Evolutionary conservation across 2,113 vertebrate species (phyloP).

Genomic region (Indicator indicator): DNA sequence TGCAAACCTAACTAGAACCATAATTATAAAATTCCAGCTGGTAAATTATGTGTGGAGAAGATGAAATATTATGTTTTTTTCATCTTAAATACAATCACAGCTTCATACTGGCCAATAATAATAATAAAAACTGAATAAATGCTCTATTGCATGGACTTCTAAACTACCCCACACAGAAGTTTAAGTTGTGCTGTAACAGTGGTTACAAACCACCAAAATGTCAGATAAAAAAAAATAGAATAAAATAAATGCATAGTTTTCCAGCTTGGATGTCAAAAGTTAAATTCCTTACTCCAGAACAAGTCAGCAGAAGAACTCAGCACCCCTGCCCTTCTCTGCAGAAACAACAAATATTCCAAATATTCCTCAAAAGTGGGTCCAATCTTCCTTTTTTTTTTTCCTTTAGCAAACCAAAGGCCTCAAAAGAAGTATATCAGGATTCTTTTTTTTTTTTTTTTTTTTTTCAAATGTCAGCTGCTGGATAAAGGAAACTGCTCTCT

Average conservation of each 20-base stretch:
- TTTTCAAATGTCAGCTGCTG: background rate
- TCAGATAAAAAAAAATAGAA: background rate
- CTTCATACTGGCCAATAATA: conserved; percentile 33
- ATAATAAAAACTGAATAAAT: conserved; percentile 38
- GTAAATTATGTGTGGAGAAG: conserved; percentile 11
- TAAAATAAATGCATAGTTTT: background rate
- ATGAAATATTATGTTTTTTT: conserved; percentile 22
- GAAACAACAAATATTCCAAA: background rate
- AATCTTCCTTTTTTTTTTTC: background rate
- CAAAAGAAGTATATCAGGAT: background rate
- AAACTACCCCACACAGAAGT: background rate
- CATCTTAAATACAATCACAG: conserved; percentile 21
- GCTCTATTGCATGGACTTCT: background rate
- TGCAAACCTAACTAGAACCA: conserved; percentile 28
- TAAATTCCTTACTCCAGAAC: background rate
- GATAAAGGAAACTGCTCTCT: background rate
- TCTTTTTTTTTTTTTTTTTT: background rate
- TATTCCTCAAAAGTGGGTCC: background rate
- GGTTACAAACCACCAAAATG: conserved; percentile 14
- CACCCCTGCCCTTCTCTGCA: background rate
- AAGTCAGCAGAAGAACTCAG: background rate
- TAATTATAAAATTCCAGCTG: conserved; percentile 43
- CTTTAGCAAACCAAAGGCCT: background rate
- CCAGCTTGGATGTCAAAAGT: background rate
- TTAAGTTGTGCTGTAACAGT: background rate